phyloP scores from a whole-genome alignment of 2,113 vertebrate genomes.

The Eclectus roratus region DNA sequence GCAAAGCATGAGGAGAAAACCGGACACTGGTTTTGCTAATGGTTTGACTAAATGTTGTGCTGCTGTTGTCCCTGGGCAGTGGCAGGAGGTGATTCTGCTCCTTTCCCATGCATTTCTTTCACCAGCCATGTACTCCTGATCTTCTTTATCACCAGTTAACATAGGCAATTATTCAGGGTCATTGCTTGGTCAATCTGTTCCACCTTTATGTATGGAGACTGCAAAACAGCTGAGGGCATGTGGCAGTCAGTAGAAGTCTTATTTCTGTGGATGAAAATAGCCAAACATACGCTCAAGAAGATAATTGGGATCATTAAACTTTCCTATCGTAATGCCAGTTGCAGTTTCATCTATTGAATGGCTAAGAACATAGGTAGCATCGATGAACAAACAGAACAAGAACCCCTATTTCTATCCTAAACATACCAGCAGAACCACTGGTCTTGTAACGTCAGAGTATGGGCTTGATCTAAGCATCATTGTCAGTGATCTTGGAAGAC shows the following conservation, averaged over 20 bases:
- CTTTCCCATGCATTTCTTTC: neutral
- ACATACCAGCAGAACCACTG: neutral
- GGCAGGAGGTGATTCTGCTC: neutral
- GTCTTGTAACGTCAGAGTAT: neutral
- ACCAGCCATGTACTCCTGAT: neutral
- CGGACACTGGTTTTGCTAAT: neutral
- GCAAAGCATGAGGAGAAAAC: neutral
- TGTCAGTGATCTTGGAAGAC: neutral
- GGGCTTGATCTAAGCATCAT: neutral
- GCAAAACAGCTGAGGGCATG: neutral
- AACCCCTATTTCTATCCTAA: neutral
- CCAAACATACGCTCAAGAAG: neutral
- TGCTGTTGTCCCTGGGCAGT: neutral
- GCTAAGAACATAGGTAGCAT: neutral
- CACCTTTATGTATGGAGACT: neutral
- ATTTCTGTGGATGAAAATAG: slow-evolving; percentile 15
- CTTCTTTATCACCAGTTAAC: neutral
- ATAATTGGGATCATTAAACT: slow-evolving; percentile 20
- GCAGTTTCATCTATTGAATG: neutral
- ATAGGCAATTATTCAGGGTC: neutral
- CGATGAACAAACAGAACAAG: neutral
- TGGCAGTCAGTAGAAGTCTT: neutral
- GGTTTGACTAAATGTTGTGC: neutral
- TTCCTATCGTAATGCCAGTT: neutral
- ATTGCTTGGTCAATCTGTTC: neutral